Conservation (phyloP, 2,797 vertebrate species). For the Manis javanica region DNA sequence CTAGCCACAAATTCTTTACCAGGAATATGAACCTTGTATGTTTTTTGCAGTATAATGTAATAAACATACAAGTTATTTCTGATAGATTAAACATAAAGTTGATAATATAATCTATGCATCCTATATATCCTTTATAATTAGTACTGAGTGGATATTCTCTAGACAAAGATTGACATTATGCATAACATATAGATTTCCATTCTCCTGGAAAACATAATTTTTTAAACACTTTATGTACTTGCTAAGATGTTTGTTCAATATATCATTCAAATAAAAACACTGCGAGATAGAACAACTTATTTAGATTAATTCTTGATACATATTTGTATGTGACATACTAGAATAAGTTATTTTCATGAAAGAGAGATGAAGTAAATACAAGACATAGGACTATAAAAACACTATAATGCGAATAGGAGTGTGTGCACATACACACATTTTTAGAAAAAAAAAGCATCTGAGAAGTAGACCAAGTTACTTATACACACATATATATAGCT, state of each 20-base stretch:
- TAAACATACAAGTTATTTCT: neutral
- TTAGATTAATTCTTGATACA: neutral
- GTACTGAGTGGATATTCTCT: neutral
- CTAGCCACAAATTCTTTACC: neutral
- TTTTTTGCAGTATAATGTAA: neutral
- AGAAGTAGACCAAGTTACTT: too few species aligned
- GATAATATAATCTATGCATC: neutral
- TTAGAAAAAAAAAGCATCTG: too few species aligned
- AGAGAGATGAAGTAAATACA: too few species aligned
- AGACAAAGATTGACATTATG: neutral
- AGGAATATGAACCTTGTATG: neutral
- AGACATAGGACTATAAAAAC: too few species aligned
- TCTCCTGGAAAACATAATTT: neutral
- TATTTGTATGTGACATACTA: too few species aligned
- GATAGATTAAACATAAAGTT: neutral
- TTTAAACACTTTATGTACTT: neutral
- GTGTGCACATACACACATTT: too few species aligned
- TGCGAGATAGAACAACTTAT: neutral
- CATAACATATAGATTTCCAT: neutral
- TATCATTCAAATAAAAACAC: neutral
- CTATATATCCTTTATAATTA: neutral
- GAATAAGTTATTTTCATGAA: too few species aligned
- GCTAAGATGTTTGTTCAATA: neutral
- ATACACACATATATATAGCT: too few species aligned
- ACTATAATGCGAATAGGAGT: too few species aligned